phyloP scores from a whole-genome alignment of 2,113 vertebrate genomes.

The Megaceryle maxima region DNA sequence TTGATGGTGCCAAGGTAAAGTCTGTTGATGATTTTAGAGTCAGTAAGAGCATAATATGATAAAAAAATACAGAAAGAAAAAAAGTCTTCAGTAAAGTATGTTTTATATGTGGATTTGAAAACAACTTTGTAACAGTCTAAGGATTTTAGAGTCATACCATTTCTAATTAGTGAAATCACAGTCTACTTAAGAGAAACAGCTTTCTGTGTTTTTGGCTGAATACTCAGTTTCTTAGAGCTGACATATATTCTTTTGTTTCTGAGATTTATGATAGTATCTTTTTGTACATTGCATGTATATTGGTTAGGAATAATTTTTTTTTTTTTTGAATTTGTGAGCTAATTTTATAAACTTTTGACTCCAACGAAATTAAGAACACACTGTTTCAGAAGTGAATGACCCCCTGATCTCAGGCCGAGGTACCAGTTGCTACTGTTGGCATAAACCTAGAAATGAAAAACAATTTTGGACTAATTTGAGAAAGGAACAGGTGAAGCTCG shows the following conservation, averaged over 20 bases:
- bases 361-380: not conserved
- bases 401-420: not conserved
- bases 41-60: not conserved
- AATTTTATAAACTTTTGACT: not conserved
- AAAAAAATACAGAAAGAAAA: not conserved
- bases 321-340: not conserved
- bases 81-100: not conserved
- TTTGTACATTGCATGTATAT: not conserved
- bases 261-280: not conserved
- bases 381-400: not conserved
- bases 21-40: not conserved
- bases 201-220: not conserved
- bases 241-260: not conserved
- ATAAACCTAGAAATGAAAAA: conserved; percentile 42
- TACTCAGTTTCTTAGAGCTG: not conserved
- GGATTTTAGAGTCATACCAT: not conserved
- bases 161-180: not conserved
- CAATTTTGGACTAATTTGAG: conserved; percentile 57
- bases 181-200: not conserved
- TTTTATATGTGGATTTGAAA: not conserved
- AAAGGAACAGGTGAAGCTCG: conserved; percentile 65
- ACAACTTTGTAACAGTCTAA: not conserved
- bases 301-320: not conserved
- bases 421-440: conserved; percentile 35
- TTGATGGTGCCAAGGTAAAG: not conserved